Conservation (phyloP, 2,888 invertebrate genomes). For the Alentia gelatinosa region DNA sequence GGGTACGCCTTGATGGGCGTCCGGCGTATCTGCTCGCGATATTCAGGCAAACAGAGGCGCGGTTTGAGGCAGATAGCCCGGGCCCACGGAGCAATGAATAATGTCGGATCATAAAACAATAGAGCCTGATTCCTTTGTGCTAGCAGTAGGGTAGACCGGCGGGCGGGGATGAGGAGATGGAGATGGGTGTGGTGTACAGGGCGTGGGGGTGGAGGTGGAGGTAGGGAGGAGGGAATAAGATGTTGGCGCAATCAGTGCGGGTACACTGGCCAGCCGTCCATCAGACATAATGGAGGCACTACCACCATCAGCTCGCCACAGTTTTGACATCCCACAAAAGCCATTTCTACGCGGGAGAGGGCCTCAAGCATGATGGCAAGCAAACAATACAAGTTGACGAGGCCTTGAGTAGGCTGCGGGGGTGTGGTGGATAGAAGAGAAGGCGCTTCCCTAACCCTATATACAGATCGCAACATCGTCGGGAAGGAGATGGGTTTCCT, state of each 20-base stretch:
- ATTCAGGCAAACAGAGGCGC: not conserved
- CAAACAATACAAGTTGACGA: slow-evolving; percentile 33
- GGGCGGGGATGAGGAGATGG: not conserved
- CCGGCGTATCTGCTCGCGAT: not conserved
- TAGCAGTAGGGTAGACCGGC: not conserved
- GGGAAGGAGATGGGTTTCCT: too few species aligned
- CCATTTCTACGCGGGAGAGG: not conserved
- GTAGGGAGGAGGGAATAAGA: not conserved
- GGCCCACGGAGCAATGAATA: not conserved
- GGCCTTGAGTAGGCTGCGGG: not conserved
- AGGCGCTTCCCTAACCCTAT: too few species aligned
- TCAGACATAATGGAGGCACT: slow-evolving; percentile 2
- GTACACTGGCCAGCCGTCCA: not conserved
- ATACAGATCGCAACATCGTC: too few species aligned
- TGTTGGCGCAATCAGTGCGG: slow-evolving; percentile 10
- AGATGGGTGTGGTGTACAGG: not conserved
- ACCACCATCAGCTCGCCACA: not conserved
- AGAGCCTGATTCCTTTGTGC: not conserved
- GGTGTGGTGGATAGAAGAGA: too few species aligned
- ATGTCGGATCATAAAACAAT: slow-evolving; percentile 31
- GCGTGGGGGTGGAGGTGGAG: not conserved
- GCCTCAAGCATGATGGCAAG: not conserved
- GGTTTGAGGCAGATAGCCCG: not conserved
- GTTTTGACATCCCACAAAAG: slow-evolving; percentile 45
- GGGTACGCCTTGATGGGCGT: not conserved